These are phyloP conservation scores for Eristalis arbustorum DNA, from an alignment of 2,888 invertebrate species.

Conservation along the genomic window DNA sequence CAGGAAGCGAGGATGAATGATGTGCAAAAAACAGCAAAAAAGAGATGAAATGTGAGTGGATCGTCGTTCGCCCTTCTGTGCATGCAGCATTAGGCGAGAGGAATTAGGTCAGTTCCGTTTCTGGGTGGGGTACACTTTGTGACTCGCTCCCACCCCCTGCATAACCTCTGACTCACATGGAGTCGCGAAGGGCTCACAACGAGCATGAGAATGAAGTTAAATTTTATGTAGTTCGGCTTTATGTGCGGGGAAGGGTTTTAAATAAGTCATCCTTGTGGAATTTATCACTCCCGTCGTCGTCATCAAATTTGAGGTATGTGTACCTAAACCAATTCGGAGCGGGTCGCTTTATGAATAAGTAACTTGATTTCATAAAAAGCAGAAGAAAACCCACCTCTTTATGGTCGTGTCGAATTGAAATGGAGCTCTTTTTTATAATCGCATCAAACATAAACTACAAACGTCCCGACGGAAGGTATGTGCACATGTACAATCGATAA, in stretches of 20 bases:
- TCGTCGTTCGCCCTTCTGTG: slow-evolving; percentile 25
- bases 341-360: slow-evolving; percentile 34
- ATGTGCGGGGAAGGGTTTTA: slow-evolving; percentile 1
- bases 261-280: slow-evolving; percentile 33
- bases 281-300: slow-evolving; percentile 33
- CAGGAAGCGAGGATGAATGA: slow-evolving; percentile 21
- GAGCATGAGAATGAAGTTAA: slow-evolving; percentile 51
- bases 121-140: slow-evolving; percentile 18
- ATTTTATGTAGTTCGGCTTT: slow-evolving; percentile 46
- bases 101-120: slow-evolving; percentile 67
- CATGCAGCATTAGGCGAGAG: slow-evolving; percentile 58
- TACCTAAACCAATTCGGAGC: background rate
- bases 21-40: too few relatives aligned
- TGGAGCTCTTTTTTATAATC: slow-evolving; percentile 48
- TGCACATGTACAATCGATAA: background rate
- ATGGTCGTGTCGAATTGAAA: slow-evolving; percentile 27
- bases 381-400: slow-evolving; percentile 40
- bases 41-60: background rate
- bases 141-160: background rate
- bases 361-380: too few relatives aligned
- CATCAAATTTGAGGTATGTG: background rate
- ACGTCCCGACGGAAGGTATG: slow-evolving; percentile 49
- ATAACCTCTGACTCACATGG: background rate
- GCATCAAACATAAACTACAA: slow-evolving; percentile 71
- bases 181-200: background rate